A percentile compares a stretch with the other conserved stretches of the same genome.
Conservation (phyloP, 1,140 invertebrate genomes). For the Musca domestica region DNA sequence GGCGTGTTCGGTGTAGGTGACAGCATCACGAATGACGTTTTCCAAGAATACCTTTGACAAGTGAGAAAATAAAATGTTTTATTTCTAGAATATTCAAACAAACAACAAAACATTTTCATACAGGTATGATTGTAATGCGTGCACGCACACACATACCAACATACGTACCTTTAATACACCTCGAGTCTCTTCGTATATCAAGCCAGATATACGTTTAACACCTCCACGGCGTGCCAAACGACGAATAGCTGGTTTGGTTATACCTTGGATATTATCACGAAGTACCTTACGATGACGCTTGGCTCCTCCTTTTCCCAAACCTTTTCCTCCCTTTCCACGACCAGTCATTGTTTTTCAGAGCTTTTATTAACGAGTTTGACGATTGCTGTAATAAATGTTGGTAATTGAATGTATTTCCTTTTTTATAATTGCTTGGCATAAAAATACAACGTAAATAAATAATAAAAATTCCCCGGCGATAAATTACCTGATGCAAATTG, state of each 20-base stretch:
- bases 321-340: conserved; percentile 65
- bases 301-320: conserved; percentile 64
- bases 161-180: conserved; percentile 70
- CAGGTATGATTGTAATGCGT: background rate
- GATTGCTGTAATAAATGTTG: background rate
- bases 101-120: conserved; percentile 55
- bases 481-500: too few species aligned
- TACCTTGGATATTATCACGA: conserved; percentile 75
- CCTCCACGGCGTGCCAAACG: conserved; percentile 71
- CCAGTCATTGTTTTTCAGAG: conserved; percentile 56
- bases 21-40: conserved; percentile 78
- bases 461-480: too few species aligned
- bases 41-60: conserved; percentile 72
- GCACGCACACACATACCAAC: too few species aligned
- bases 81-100: background rate
- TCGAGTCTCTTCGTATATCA: conserved; percentile 72
- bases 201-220: conserved; percentile 73
- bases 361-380: background rate
- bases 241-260: conserved; percentile 56
- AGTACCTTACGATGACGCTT: conserved; percentile 65
- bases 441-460: too few species aligned
- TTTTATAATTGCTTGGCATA: too few species aligned
- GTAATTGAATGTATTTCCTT: background rate
- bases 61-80: conserved; percentile 17
- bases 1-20: conserved; percentile 81